Conservation (phyloP, 2,797 vertebrate genomes). For the Fundulus diaphanus region DNA sequence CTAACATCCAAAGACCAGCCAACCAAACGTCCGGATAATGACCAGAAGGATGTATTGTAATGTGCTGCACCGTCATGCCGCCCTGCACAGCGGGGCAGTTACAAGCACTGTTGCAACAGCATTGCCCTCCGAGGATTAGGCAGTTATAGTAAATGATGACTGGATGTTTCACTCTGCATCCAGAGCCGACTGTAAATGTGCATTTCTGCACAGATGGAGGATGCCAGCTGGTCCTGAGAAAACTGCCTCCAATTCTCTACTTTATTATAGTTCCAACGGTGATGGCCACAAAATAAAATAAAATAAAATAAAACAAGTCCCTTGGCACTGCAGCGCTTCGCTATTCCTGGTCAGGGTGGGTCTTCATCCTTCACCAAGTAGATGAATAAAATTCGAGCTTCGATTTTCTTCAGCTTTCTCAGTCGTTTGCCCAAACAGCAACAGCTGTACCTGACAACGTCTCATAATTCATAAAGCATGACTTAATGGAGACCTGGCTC, state of each 20-base stretch:
- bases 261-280: not conserved
- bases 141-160: not conserved
- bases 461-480: constrained; percentile 46
- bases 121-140: no score
- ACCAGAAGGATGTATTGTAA: no score
- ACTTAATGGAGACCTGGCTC: constrained; percentile 31
- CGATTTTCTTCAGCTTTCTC: constrained; percentile 15
- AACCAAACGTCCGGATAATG: no score
- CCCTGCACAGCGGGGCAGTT: no score
- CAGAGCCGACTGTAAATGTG: not conserved
- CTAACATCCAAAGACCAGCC: no score
- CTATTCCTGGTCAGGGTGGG: not conserved
- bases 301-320: no score
- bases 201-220: constrained; percentile 1
- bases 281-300: not conserved
- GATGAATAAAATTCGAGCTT: not conserved
- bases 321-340: not conserved
- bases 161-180: not conserved
- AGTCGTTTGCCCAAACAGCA: constrained; percentile 12
- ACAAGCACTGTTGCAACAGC: no score
- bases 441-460: constrained; percentile 29
- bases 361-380: not conserved
- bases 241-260: not conserved
- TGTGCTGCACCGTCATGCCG: no score
- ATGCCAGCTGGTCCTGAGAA: not conserved